A percentile compares a stretch with the other conserved stretches of the same genome.
These are phyloP conservation scores for Stylophora pistillata DNA, from an alignment of 64 coral and sea anemone genomes.

Conservation along the genomic window DNA sequence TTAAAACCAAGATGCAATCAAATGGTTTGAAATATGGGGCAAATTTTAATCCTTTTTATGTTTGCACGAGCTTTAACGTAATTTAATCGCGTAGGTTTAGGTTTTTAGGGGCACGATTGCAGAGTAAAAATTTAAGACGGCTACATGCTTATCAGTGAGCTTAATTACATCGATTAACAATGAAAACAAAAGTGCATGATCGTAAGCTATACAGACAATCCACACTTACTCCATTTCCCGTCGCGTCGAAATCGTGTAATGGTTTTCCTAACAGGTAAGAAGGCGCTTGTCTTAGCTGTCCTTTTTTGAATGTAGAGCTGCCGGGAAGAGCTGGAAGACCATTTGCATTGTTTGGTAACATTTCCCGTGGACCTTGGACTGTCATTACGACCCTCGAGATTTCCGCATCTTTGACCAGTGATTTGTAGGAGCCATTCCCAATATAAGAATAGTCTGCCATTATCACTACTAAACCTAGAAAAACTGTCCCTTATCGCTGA, in stretches of 20 bases:
- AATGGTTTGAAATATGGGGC: background rate
- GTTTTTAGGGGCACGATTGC: too few species aligned
- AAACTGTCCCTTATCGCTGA: background rate
- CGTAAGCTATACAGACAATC: background rate
- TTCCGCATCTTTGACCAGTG: constrained; percentile 4
- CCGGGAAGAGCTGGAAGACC: background rate
- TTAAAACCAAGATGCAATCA: background rate
- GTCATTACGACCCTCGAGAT: constrained; percentile 13
- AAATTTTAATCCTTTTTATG: too few species aligned
- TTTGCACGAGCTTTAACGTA: too few species aligned
- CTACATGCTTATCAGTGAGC: background rate
- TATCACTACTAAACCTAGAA: background rate
- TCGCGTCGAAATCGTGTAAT: constrained; percentile 63
- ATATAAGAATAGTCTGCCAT: background rate
- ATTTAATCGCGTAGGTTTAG: too few species aligned
- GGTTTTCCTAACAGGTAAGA: constrained; percentile 62
- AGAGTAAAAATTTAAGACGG: background rate
- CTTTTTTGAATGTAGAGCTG: constrained; percentile 1
- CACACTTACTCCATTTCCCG: constrained; percentile 20
- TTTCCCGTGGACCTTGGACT: background rate
- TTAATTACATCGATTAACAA: background rate
- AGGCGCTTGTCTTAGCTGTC: constrained; percentile 25
- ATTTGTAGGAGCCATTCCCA: background rate
- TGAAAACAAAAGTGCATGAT: background rate
- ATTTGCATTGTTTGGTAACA: background rate